These are phyloP conservation scores for Dinocampus coccinellae DNA, from an alignment of 2,888 invertebrate species.

Conservation along the genomic window DNA sequence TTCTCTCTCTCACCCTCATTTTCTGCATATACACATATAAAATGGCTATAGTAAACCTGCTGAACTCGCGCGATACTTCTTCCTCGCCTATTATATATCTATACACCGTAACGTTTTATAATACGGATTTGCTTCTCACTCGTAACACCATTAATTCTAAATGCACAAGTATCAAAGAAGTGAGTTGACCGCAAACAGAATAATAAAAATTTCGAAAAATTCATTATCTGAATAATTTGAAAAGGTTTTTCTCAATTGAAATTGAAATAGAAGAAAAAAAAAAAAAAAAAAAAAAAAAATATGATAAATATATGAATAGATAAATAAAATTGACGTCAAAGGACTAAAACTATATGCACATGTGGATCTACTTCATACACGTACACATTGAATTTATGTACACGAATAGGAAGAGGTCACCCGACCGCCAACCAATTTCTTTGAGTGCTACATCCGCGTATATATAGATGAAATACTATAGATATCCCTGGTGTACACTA, in stretches of 20 bases:
- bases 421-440: slow-evolving; percentile 65
- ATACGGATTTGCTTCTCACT: slow-evolving; percentile 31
- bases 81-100: slow-evolving; percentile 32
- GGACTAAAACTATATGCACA: not conserved
- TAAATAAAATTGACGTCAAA: not conserved
- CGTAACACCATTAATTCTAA: slow-evolving; percentile 15
- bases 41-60: slow-evolving; percentile 42
- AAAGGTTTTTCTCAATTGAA: not conserved
- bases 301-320: not conserved
- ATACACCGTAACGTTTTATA: not conserved
- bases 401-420: slow-evolving; percentile 49
- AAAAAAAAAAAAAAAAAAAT: not conserved
- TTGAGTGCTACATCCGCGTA: slow-evolving; percentile 57
- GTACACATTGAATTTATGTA: too few relatives aligned
- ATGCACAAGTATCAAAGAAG: not conserved
- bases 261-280: not conserved
- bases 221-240: too few relatives aligned
- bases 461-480: slow-evolving; percentile 20
- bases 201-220: slow-evolving; percentile 11
- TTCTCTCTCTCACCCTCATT: slow-evolving; percentile 27
- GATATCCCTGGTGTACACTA: slow-evolving; percentile 43
- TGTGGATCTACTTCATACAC: not conserved
- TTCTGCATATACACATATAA: not conserved
- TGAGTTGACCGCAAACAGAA: not conserved
- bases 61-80: slow-evolving; percentile 42